phyloP scores from a whole-genome alignment of 2,113 vertebrate species.

The Gorilla gorilla region DNA sequence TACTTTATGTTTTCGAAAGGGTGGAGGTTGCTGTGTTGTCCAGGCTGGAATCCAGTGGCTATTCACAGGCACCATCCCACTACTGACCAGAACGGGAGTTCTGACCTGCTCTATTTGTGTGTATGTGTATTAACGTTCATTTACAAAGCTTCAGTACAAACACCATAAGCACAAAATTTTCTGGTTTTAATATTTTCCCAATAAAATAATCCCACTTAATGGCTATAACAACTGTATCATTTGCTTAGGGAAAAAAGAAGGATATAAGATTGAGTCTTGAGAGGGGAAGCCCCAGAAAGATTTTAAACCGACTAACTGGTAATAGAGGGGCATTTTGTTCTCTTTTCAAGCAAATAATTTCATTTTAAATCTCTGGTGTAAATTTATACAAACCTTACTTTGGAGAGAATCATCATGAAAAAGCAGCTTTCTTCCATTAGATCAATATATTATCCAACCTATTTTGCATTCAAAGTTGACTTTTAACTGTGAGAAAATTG shows the following conservation, averaged over 20 bases:
- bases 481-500: conserved; percentile 34
- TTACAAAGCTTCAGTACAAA: conserved; percentile 17
- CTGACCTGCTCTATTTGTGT: background rate
- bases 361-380: conserved; percentile 28
- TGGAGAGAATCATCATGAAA: conserved; percentile 26
- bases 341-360: conserved; percentile 42
- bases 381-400: conserved; percentile 31
- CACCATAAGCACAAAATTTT: background rate
- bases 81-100: background rate
- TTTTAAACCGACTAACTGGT: background rate
- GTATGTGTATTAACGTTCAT: background rate
- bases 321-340: background rate
- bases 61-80: background rate
- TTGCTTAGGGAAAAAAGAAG: conserved; percentile 14
- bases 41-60: background rate
- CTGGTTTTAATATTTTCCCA: conserved; percentile 31
- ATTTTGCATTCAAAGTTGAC: background rate
- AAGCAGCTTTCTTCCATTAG: background rate
- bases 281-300: background rate
- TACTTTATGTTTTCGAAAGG: background rate
- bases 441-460: background rate
- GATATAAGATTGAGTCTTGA: background rate
- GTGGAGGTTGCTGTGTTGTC: background rate
- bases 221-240: background rate
- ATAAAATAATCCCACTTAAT: conserved; percentile 5